These are phyloP conservation scores for Tribolium madens DNA, from an alignment of 1,140 invertebrate species.

Conservation along the genomic window DNA sequence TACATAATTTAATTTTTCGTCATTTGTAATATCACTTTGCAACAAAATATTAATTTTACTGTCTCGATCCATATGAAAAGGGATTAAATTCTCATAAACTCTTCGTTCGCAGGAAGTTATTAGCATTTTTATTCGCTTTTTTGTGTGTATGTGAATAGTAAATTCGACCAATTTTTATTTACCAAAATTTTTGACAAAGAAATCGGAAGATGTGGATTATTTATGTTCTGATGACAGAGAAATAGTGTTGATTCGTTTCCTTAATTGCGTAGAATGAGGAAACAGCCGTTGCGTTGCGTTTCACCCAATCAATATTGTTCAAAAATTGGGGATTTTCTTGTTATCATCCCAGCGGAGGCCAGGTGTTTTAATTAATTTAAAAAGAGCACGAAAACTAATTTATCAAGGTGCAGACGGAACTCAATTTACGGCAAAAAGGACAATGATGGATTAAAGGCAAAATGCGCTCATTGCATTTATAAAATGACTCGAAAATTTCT, in stretches of 20 bases:
- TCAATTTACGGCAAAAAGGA: conserved; percentile 38
- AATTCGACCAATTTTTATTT: not conserved
- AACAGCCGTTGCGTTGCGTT: not conserved
- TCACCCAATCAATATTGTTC: conserved; percentile 38
- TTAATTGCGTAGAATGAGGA: not conserved
- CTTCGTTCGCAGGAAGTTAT: too few species aligned
- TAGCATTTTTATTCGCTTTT: not conserved
- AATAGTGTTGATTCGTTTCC: not conserved
- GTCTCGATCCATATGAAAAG: too few species aligned
- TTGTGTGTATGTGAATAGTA: not conserved
- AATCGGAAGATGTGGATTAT: conserved; percentile 5
- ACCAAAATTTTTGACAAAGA: not conserved
- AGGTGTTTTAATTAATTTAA: conserved; percentile 48
- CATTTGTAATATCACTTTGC: too few species aligned
- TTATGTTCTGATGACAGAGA: conserved; percentile 12
- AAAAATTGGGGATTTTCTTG: conserved; percentile 41
- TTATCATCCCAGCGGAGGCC: not conserved
- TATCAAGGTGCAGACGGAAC: conserved; percentile 45
- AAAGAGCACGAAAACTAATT: conserved; percentile 42
- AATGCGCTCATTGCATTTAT: conserved; percentile 8
- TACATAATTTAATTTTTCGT: too few species aligned
- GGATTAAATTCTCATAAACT: too few species aligned
- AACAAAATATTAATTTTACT: too few species aligned
- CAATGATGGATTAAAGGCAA: conserved; percentile 45
- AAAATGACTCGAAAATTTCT: conserved; percentile 17